Evolutionary conservation across 2,888 invertebrate species (phyloP).

Genomic region (Drosophila rellima): DNA sequence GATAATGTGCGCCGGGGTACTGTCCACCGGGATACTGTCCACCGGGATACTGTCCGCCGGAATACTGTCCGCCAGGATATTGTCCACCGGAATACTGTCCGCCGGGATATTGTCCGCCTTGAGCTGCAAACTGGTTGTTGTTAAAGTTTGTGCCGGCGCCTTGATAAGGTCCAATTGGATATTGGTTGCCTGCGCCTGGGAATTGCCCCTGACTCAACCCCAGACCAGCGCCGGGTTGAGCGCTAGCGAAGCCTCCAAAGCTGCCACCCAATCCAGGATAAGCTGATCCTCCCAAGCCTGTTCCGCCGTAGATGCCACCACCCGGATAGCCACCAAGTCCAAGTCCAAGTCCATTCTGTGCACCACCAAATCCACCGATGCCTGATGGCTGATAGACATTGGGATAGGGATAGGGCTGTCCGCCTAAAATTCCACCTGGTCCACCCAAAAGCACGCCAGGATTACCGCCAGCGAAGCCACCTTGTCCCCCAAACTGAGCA

Average conservation of each 20-base stretch:
- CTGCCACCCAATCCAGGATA: slow-evolving; percentile 38
- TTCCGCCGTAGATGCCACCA: slow-evolving; percentile 30
- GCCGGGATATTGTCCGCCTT: slow-evolving; percentile 42
- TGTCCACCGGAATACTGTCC: slow-evolving; percentile 64
- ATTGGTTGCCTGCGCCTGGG: slow-evolving; percentile 35
- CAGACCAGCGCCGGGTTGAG: slow-evolving; percentile 33
- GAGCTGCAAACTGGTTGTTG: slow-evolving; percentile 38
- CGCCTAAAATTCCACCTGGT: slow-evolving; percentile 85
- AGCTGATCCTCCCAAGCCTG: slow-evolving; percentile 23
- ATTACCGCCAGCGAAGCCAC: slow-evolving; percentile 52
- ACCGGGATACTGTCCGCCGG: slow-evolving; percentile 54
- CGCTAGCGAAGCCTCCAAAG: slow-evolving; percentile 27
- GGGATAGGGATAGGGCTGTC: slow-evolving; percentile 59
- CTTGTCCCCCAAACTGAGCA: slow-evolving; percentile 54
- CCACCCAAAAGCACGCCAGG: slow-evolving; percentile 86
- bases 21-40: slow-evolving; percentile 58
- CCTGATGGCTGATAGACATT: slow-evolving; percentile 52
- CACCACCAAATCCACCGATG: slow-evolving; percentile 56
- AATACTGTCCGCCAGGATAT: slow-evolving; percentile 50
- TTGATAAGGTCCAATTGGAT: slow-evolving; percentile 42
- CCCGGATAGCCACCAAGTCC: slow-evolving; percentile 49
- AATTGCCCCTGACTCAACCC: slow-evolving; percentile 40
- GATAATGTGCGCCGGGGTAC: slow-evolving; percentile 45
- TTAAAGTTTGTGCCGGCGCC: slow-evolving; percentile 47
- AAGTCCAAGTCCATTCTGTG: slow-evolving; percentile 59